Base-by-base conservation (phyloP, 2,888 invertebrate species). In the Arrhopalites spinosus region DNA sequence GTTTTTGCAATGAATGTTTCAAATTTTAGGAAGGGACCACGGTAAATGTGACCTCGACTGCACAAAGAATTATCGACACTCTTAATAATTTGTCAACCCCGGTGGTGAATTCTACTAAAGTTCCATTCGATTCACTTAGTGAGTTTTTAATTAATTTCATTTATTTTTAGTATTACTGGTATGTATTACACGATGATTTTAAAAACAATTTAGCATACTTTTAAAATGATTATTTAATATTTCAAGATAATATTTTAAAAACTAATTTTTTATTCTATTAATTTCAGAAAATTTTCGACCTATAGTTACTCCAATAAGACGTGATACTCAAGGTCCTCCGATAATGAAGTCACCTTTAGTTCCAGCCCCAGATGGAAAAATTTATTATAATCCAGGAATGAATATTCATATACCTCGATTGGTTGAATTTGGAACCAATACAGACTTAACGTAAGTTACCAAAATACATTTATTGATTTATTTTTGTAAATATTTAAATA, bases 381-480 rank as follows among this genome's bases (percentile, higher is more conserved):
- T 74, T 17, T 25, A 68, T 25, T 69, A 69, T 36, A 74, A 69
- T 47, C 74, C 74, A 43, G 53, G 68, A 1, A 69, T 74, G 69
- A 50, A 71, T 29, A 43, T 71, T 13, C 74, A 74, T 69, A 74
- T 74, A 11, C 74, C 74, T 25, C 68, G 53, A 47, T 27, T 74
- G 59, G 74, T 74, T 0, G 74, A 74, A 30, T 74, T 74, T 56
- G 74, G 74, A 61, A 69, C 69, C 5, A 74, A 74, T 61, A 74
- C 74, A 8, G 74, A 74, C 53, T 59, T 74, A 43, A 74, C 61
- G 74, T 74, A 63, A 61, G 68, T 30, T 53, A n/a, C n/a, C n/a
- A n/a, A n/a, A n/a, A n/a, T n/a, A n/a, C n/a, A n/a, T n/a, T n/a
- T n/a, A n/a, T n/a, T n/a, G n/a, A n/a, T n/a, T n/a, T n/a, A n/a